Evolutionary conservation across 2,888 invertebrate genomes (phyloP).

Genomic region (Agrypnus murinus): DNA sequence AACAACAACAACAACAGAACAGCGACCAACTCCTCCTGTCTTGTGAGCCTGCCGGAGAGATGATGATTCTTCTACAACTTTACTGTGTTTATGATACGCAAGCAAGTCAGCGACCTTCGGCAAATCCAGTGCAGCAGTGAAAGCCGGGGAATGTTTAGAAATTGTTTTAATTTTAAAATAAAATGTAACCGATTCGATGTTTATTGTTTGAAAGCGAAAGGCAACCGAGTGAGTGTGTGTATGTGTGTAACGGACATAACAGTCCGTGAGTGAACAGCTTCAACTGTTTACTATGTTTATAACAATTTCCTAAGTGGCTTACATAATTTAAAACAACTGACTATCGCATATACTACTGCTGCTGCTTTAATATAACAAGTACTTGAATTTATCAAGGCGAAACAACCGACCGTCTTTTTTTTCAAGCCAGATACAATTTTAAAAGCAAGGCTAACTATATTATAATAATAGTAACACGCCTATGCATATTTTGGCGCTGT

Average conservation of each 20-base stretch:
- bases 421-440: not conserved
- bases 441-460: not conserved
- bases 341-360: too few species aligned
- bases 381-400: too few species aligned
- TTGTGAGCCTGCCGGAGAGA: conserved; percentile 51
- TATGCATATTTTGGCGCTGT: conserved; percentile 2
- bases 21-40: conserved; percentile 55
- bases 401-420: too few species aligned
- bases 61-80: conserved; percentile 52
- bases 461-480: conserved; percentile 10
- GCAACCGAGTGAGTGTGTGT: not conserved
- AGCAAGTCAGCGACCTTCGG: conserved; percentile 59
- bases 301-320: conserved; percentile 18
- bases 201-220: conserved; percentile 29
- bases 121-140: conserved; percentile 57
- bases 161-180: conserved; percentile 22
- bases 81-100: too few species aligned
- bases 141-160: conserved; percentile 54
- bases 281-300: too few species aligned
- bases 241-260: not conserved
- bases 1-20: too few species aligned
- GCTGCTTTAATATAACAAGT: not conserved
- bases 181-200: conserved; percentile 6
- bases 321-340: too few species aligned
- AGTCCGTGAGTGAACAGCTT: too few species aligned